Evolutionary conservation across 2,797 vertebrate species (phyloP).

Genomic region (Alca torda): DNA sequence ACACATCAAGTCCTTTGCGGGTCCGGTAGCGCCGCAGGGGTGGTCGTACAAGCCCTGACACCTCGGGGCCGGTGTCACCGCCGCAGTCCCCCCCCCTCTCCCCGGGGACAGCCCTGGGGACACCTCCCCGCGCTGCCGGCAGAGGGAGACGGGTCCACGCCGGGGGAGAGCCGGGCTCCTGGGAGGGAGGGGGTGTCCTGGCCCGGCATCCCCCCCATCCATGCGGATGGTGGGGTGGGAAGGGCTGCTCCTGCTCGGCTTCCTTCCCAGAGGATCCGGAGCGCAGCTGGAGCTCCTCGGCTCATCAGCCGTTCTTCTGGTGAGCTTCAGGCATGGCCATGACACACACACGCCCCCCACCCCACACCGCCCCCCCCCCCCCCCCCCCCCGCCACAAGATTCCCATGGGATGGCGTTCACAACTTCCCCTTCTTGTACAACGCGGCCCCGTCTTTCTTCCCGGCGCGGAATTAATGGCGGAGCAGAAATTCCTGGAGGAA

Average conservation of each 20-base stretch:
- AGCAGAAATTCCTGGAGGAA: neutral
- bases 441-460: accelerated
- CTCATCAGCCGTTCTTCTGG: neutral
- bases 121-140: neutral
- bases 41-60: accelerated
- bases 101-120: neutral
- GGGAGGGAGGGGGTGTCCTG: neutral
- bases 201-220: neutral
- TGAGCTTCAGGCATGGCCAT: accelerated
- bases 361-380: no score
- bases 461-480: accelerated
- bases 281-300: neutral
- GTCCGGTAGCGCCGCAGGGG: no score
- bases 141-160: neutral
- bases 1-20: neutral
- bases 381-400: neutral
- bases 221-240: neutral
- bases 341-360: neutral
- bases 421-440: neutral
- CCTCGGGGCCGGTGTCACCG: neutral
- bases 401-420: neutral
- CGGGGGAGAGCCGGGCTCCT: neutral
- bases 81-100: no score
- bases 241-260: neutral
- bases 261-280: neutral